Evolutionary conservation across 2,113 vertebrate species (phyloP).

Genomic region (Nothocercus julius): DNA sequence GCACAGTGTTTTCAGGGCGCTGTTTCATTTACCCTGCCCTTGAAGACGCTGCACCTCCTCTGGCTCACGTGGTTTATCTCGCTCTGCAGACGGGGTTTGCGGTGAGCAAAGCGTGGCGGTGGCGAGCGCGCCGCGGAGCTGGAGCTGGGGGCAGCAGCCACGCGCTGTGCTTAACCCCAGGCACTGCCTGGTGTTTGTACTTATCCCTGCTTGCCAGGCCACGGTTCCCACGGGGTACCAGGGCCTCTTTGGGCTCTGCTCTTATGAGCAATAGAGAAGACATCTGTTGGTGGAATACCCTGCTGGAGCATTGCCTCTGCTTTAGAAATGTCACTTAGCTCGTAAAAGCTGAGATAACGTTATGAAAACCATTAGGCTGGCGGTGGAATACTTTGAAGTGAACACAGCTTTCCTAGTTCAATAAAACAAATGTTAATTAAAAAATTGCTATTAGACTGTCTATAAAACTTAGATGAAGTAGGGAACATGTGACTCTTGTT

Average conservation of each 20-base stretch:
- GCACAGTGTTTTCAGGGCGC: not conserved
- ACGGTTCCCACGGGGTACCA: not conserved
- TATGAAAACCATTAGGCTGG: not conserved
- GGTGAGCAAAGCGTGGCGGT: not conserved
- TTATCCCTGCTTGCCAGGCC: slow-evolving; percentile 26
- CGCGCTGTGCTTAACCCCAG: slow-evolving; percentile 1
- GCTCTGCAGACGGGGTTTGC: slow-evolving; percentile 5
- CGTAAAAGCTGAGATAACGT: not conserved
- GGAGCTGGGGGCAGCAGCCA: slow-evolving; percentile 19
- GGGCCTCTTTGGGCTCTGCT: not conserved
- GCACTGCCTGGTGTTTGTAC: slow-evolving; percentile 20
- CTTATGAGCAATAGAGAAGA: not conserved
- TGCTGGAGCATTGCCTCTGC: not conserved
- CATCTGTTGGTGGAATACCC: not conserved
- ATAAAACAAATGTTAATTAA: not conserved
- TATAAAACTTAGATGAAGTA: not conserved
- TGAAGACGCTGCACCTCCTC: slow-evolving; percentile 35
- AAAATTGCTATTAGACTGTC: not conserved
- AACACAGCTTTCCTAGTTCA: not conserved
- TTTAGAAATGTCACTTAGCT: not conserved
- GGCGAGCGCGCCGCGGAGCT: not conserved
- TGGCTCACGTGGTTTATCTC: slow-evolving; percentile 52
- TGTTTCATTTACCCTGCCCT: slow-evolving; percentile 44
- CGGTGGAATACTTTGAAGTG: not conserved
- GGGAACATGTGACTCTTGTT: not conserved